Evolutionary conservation across 2,888 invertebrate species (phyloP), one percentile per base, ranked within the genome.

Genomic region (Campoplex nolae): DNA sequence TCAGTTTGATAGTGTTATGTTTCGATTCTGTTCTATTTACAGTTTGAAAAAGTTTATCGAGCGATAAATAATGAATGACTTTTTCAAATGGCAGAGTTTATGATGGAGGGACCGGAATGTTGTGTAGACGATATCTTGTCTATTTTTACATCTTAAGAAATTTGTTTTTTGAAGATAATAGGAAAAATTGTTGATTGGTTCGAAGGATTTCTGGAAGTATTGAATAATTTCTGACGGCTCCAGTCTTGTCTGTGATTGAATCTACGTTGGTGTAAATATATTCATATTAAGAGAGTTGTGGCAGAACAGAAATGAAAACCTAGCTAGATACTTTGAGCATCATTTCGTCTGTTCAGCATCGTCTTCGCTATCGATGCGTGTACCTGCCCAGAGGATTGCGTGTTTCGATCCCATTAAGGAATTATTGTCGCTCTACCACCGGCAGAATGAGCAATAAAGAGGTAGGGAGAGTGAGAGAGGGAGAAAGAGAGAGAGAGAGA

Each of bases 371-470:
- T 85, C 77, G 68, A 75, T 70, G 83, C 70, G 79, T 68, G 78
- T 70, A 70, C 78, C 7, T 51, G 62, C 83, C 76, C 77, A 45
- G 23, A 65, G 71, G 56, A 86, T 89, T 77, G 88, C 88, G 83
- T 89, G 88, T 83, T 76, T 56, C 68, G 77, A 56, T 80, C 87
- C 89, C 84, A 88, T 89, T 87, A 88, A 71, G 75, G 79, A 89
- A 88, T 88, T 87, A 88, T 87, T 88, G 89, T 88, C 86, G 83
- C 79, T 80, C 65, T 51, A 73, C 82, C 80, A 73, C 82, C 80
- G 68, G 23, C 70, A 18, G 76, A 67, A 84, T n/a, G 71, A 84
- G 80, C 62, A 65, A 71, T 80, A 80, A 70, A 45, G 70, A 80
- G 58, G 67, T 1, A 83, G 18, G 38, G 28, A 11, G 11, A 67